A percentile compares a stretch with the other conserved stretches of the same genome.
Evolutionary conservation across 1,140 invertebrate species (phyloP).

Genomic region (Drosophila nasuta): DNA sequence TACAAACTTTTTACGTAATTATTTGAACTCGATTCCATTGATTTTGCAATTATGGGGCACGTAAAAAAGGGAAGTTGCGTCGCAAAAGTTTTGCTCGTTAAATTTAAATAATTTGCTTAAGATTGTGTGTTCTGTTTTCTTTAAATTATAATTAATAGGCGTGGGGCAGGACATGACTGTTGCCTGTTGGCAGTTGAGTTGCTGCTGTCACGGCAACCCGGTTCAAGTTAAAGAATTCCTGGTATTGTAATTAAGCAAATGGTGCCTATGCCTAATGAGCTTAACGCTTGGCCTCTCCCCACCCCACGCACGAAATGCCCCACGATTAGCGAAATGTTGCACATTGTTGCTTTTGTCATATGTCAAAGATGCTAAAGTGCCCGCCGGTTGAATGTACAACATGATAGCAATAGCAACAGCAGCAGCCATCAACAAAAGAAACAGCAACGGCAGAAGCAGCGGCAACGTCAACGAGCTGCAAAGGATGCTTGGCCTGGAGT

Average conservation of each 20-base stretch:
- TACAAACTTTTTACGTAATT: slow-evolving; percentile 64
- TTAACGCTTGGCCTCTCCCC: slow-evolving; percentile 12
- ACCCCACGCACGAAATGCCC: background rate
- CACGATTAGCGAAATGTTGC: slow-evolving; percentile 19
- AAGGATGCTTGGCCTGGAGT: slow-evolving; percentile 44
- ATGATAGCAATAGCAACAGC: slow-evolving; percentile 37
- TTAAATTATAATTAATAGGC: slow-evolving; percentile 40
- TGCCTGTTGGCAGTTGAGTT: slow-evolving; percentile 1
- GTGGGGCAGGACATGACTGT: background rate
- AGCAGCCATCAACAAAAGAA: background rate
- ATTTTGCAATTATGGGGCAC: slow-evolving; percentile 70
- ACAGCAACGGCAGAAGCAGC: background rate
- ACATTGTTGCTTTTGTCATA: slow-evolving; percentile 57
- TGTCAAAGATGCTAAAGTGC: slow-evolving; percentile 49
- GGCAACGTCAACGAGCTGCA: slow-evolving; percentile 12
- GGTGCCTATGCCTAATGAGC: slow-evolving; percentile 44
- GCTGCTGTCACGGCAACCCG: slow-evolving; percentile 4
- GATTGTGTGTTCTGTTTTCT: slow-evolving; percentile 4
- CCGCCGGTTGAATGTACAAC: slow-evolving; percentile 42
- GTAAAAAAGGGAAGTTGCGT: slow-evolving; percentile 19
- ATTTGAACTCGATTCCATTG: slow-evolving; percentile 65
- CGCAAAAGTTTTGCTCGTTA: slow-evolving; percentile 54
- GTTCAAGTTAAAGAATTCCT: slow-evolving; percentile 20
- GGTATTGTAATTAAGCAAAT: slow-evolving; percentile 49
- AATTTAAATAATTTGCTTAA: slow-evolving; percentile 38